A percentile compares a stretch with the other conserved stretches of the same genome.
These are phyloP conservation scores for Rhogogaster chlorosoma DNA, from an alignment of 2,888 invertebrate species.

Conservation along the genomic window DNA sequence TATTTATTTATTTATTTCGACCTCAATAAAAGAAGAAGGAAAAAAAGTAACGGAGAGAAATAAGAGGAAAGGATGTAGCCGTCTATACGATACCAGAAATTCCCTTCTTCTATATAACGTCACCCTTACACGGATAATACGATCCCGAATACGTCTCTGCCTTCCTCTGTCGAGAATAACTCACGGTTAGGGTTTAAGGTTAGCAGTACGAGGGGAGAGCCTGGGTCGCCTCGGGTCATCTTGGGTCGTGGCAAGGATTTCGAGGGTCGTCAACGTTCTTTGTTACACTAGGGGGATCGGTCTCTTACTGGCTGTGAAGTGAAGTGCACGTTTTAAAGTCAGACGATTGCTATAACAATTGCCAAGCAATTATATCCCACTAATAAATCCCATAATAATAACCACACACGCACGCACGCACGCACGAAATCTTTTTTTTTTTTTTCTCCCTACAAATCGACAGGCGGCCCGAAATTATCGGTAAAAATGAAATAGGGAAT, in stretches of 20 bases:
- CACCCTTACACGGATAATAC: conserved; percentile 58
- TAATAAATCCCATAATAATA: background rate
- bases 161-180: conserved; percentile 57
- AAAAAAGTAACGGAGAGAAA: background rate
- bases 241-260: conserved; percentile 59
- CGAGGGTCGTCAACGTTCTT: conserved; percentile 69
- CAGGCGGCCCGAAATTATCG: background rate
- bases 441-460: background rate
- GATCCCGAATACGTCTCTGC: conserved; percentile 60
- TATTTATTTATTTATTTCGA: background rate
- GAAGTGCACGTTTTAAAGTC: background rate
- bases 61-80: too few relatives aligned
- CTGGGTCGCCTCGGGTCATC: conserved; percentile 54
- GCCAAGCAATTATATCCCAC: background rate
- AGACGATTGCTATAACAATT: background rate
- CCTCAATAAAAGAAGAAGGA: background rate
- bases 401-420: background rate
- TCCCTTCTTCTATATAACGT: conserved; percentile 54
- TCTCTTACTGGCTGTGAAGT: conserved; percentile 5
- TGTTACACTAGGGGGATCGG: conserved; percentile 59
- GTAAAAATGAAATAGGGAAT: background rate
- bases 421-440: background rate
- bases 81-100: conserved; percentile 1
- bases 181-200: conserved; percentile 52
- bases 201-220: conserved; percentile 43